Evolutionary conservation across 2,113 vertebrate species (phyloP).

Genomic region (Gorsachius goisagi): DNA sequence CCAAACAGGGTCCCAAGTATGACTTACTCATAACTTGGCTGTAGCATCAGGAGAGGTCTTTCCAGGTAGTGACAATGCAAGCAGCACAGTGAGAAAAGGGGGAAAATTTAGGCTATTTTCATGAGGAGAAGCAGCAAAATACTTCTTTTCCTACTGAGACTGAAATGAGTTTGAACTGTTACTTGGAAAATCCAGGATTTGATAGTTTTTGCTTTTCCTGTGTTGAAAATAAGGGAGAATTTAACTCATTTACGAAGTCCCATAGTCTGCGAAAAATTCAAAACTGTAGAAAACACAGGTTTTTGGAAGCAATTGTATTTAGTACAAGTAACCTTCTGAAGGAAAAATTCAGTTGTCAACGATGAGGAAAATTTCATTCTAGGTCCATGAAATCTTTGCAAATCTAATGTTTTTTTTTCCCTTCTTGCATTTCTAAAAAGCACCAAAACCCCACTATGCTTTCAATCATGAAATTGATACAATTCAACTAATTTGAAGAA

Average conservation of each 20-base stretch:
- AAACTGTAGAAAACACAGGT: neutral
- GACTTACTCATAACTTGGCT: neutral
- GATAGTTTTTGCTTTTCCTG: neutral
- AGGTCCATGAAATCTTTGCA: neutral
- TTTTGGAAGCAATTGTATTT: conserved; percentile 3
- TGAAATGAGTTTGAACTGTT: neutral
- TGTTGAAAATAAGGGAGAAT: neutral
- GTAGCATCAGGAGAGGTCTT: neutral
- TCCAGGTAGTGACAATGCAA: neutral
- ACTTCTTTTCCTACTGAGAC: neutral
- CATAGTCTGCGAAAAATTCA: neutral
- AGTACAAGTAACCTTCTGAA: neutral
- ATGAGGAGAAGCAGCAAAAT: neutral
- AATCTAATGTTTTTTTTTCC: neutral
- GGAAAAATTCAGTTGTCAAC: neutral
- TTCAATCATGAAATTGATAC: neutral
- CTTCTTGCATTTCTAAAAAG: neutral
- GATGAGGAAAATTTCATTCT: neutral
- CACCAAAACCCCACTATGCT: neutral
- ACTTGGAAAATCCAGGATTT: neutral
- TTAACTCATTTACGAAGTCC: neutral
- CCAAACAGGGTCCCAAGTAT: neutral
- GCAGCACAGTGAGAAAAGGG: neutral
- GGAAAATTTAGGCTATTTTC: neutral
- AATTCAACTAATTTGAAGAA: neutral